These are phyloP conservation scores for Dione vanillae DNA, from an alignment of 2,888 invertebrate species.

Conservation along the genomic window DNA sequence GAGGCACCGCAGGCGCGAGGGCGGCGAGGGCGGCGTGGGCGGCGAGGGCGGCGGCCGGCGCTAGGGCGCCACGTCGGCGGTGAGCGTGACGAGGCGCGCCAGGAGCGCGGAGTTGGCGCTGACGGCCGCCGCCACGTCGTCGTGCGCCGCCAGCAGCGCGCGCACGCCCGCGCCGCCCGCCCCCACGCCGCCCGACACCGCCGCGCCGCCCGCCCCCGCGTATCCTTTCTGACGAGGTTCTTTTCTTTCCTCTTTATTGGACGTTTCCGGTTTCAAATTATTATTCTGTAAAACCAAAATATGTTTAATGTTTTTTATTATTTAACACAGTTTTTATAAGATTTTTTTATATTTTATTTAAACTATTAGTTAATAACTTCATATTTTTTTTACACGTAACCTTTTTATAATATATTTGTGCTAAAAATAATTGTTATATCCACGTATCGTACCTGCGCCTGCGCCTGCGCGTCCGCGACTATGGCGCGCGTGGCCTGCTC, in stretches of 20 bases:
- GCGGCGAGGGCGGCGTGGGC: constrained; percentile 11
- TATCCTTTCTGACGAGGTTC: constrained; percentile 50
- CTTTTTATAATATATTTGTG: too few species aligned
- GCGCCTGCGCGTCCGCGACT: constrained; percentile 34
- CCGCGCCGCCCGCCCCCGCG: constrained; percentile 47
- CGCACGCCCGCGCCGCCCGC: constrained; percentile 62
- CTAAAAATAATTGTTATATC: too few species aligned
- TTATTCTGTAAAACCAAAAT: constrained; percentile 33
- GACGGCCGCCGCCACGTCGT: constrained; percentile 58
- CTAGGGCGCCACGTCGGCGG: constrained; percentile 50
- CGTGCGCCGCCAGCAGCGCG: constrained; percentile 65
- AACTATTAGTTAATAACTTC: too few species aligned
- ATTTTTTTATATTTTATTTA: too few species aligned
- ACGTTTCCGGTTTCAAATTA: constrained; percentile 38
- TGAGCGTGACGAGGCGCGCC: constrained; percentile 48
- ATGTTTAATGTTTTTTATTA: not conserved
- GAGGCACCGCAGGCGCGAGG: constrained; percentile 29
- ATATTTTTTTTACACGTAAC: too few species aligned
- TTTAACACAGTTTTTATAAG: too few species aligned
- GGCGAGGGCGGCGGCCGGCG: constrained; percentile 34
- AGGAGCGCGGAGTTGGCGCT: constrained; percentile 61
- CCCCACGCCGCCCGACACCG: constrained; percentile 44
- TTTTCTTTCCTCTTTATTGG: constrained; percentile 28
- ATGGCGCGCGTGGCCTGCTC: constrained; percentile 55
- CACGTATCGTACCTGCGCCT: constrained; percentile 24